phyloP scores from a whole-genome alignment of 2,888 invertebrate genomes.

The Atethmia centrago region DNA sequence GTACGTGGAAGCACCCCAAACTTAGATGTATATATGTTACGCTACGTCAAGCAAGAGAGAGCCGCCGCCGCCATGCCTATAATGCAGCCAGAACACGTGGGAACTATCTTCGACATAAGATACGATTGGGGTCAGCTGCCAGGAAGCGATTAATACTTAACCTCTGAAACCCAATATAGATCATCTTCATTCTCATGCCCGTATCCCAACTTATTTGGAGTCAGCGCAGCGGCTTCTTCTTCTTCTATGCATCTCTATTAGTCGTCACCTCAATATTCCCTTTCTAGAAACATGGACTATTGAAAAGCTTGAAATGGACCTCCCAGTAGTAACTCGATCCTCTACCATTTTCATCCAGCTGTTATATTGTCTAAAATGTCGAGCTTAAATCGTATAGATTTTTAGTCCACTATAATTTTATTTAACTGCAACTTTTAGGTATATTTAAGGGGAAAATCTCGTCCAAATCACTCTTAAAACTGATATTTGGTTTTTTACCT shows the following conservation, averaged over 20 bases:
- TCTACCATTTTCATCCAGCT: too few relatives aligned
- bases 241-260: neutral
- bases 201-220: too few relatives aligned
- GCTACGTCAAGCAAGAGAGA: too few relatives aligned
- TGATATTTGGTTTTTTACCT: neutral
- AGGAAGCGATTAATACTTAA: neutral
- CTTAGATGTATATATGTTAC: neutral
- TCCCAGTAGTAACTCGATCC: too few relatives aligned
- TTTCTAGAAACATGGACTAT: too few relatives aligned
- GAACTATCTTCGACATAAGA: neutral
- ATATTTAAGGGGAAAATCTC: too few relatives aligned
- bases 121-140: neutral
- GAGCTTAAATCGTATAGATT: neutral
- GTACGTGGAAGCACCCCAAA: conserved; percentile 22
- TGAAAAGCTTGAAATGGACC: too few relatives aligned
- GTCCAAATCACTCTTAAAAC: neutral
- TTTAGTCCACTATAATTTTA: neutral
- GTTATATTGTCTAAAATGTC: neutral
- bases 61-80: too few relatives aligned
- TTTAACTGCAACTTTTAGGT: too few relatives aligned
- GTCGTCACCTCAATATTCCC: too few relatives aligned
- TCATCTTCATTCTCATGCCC: too few relatives aligned
- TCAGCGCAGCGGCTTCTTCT: neutral
- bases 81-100: too few relatives aligned
- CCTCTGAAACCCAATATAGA: neutral